phyloP scores from a whole-genome alignment of 2,888 invertebrate species.

The Acronicta psi region DNA sequence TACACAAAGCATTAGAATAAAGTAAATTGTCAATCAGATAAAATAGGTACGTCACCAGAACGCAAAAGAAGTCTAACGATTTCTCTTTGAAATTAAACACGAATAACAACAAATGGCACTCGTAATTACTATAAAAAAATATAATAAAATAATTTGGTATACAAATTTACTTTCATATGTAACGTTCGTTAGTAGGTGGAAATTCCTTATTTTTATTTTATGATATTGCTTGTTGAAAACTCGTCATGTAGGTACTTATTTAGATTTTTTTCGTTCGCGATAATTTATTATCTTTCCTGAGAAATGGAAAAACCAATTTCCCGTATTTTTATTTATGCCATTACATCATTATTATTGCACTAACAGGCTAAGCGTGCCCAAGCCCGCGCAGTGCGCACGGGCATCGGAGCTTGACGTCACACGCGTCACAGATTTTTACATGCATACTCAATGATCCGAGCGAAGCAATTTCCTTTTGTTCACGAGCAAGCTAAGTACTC shows the following conservation, averaged over 20 bases:
- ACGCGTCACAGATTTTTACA: conserved; percentile 54
- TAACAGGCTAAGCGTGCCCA: not conserved
- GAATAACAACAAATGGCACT: conserved; percentile 59
- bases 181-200: conserved; percentile 11
- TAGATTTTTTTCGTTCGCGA: too few species aligned
- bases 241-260: too few species aligned
- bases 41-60: not conserved
- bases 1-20: conserved; percentile 5
- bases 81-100: conserved; percentile 4
- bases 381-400: conserved; percentile 7
- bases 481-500: conserved; percentile 32
- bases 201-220: too few species aligned
- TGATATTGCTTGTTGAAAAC: too few species aligned
- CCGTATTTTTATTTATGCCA: too few species aligned
- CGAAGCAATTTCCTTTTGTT: conserved; percentile 55
- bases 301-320: too few species aligned
- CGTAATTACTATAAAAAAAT: conserved; percentile 41
- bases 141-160: conserved; percentile 51
- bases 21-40: not conserved
- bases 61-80: conserved; percentile 10
- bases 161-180: conserved; percentile 23
- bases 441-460: conserved; percentile 51
- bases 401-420: conserved; percentile 50
- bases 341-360: too few species aligned
- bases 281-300: too few species aligned